Conservation (phyloP, 2,113 vertebrate genomes). For the Anser brachyrhynchus region DNA sequence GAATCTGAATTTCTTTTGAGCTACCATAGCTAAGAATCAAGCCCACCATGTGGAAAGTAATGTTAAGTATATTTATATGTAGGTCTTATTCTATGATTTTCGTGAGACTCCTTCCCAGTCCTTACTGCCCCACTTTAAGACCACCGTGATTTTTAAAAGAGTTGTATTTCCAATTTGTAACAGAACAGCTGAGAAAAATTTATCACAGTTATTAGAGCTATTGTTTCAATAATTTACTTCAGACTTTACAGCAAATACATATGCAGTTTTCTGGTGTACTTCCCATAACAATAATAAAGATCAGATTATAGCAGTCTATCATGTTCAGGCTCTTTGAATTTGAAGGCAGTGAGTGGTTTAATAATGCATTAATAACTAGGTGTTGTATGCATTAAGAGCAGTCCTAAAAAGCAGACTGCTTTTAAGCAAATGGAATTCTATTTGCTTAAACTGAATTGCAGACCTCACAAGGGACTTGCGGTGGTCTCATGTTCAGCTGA, state of each 20-base stretch:
- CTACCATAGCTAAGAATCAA: background rate
- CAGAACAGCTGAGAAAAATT: background rate
- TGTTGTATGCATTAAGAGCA: background rate
- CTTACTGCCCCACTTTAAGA: background rate
- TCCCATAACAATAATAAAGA: background rate
- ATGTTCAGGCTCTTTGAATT: background rate
- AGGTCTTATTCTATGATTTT: background rate
- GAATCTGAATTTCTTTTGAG: background rate
- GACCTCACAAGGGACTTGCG: background rate
- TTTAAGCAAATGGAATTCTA: background rate
- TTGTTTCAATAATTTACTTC: background rate
- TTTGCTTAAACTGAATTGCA: background rate
- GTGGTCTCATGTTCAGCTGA: background rate
- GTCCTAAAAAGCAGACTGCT: background rate
- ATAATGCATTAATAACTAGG: background rate
- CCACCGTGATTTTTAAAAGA: background rate
- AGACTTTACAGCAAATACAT: background rate
- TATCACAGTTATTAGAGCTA: background rate
- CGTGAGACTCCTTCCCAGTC: background rate
- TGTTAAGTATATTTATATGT: fast-evolving
- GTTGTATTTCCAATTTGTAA: background rate
- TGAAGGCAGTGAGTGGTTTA: background rate
- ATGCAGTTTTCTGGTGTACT: background rate
- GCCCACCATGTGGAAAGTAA: background rate
- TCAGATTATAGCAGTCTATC: background rate